Conservation (phyloP, 2,113 vertebrate genomes). For the Oncorhynchus clarkii region DNA sequence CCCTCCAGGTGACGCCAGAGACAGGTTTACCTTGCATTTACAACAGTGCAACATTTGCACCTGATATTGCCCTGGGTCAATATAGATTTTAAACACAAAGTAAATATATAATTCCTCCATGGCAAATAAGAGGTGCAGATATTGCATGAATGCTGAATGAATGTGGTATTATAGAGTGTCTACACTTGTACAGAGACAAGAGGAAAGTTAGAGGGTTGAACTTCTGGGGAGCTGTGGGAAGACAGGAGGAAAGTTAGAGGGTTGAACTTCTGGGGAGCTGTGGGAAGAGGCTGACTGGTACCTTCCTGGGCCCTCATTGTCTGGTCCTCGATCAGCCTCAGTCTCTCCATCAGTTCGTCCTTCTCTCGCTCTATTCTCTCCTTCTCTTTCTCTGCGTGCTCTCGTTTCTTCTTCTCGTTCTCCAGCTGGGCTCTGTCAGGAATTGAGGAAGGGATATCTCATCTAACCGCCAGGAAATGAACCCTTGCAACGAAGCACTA, state of each 20-base stretch:
- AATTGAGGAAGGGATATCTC: neutral
- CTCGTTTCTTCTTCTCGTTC: conserved; percentile 97
- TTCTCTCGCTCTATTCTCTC: conserved; percentile 96
- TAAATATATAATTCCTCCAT: no score
- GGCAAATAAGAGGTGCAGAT: neutral
- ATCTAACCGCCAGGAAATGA: neutral
- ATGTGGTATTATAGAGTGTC: neutral
- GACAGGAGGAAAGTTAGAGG: neutral
- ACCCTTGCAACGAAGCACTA: neutral
- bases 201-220: no score
- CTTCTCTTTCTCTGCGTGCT: conserved; percentile 94
- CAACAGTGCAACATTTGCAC: neutral
- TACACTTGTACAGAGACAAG: neutral
- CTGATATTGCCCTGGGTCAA: neutral
- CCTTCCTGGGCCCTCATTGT: conserved; percentile 95
- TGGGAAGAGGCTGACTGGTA: conserved; percentile 38
- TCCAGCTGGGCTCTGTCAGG: conserved; percentile 87
- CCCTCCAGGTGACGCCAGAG: neutral
- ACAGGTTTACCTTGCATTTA: neutral
- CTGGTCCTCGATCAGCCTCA: conserved; percentile 93
- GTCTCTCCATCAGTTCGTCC: conserved; percentile 89
- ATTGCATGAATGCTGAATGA: neutral
- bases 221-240: neutral
- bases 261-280: no score
- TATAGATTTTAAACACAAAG: neutral